Conservation (phyloP, 2,797 vertebrate genomes). For the Pteronotus mesoamericanus region DNA sequence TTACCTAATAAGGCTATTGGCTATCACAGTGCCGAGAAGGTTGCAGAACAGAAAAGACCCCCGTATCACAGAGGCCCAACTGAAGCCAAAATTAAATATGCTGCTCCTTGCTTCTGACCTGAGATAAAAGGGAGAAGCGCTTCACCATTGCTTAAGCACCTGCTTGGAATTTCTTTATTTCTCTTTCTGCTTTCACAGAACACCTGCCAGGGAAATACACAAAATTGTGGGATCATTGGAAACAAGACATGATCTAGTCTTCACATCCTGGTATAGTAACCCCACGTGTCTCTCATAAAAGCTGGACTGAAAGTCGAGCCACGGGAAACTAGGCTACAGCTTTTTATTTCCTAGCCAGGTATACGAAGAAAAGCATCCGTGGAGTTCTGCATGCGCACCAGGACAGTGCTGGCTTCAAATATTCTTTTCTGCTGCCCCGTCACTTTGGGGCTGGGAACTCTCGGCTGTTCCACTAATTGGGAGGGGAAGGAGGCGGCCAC, state of each 20-base stretch:
- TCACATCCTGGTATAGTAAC: neutral
- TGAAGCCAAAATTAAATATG: constrained; percentile 42
- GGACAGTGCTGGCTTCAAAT: neutral
- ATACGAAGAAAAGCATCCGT: neutral
- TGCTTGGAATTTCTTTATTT: neutral
- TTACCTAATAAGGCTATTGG: neutral
- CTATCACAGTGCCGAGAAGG: neutral
- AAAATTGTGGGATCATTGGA: neutral
- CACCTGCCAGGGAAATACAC: neutral
- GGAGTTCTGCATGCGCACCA: neutral
- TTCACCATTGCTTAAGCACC: neutral
- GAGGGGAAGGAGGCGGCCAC: neutral
- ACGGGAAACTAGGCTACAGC: neutral
- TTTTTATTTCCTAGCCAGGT: neutral
- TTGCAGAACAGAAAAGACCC: neutral
- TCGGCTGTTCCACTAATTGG: neutral
- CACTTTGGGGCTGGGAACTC: neutral
- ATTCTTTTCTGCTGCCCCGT: neutral
- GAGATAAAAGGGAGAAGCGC: neutral
- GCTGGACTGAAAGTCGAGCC: neutral
- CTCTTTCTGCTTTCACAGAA: constrained; percentile 11
- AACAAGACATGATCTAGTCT: neutral
- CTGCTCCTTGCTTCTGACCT: constrained; percentile 17
- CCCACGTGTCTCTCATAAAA: neutral
- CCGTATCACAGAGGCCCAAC: neutral